Evolutionary conservation across 1,140 invertebrate genomes (phyloP), one percentile per base, ranked within the genome.

Genomic region (Macrotrachela quadricornifera): DNA sequence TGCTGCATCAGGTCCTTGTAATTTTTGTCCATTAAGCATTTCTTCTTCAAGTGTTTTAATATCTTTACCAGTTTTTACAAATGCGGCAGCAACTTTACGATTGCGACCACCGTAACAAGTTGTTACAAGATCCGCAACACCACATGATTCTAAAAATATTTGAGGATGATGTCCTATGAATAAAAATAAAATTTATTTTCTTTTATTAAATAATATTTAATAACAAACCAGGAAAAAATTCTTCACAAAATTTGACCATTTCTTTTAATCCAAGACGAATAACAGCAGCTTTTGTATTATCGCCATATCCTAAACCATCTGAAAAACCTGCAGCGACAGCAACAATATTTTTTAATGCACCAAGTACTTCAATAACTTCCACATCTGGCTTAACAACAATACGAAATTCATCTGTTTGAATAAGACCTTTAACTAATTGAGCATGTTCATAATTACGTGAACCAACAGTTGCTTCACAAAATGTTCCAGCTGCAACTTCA

Each of bases 131-230:
- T 99, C 94, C 51, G 92, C 94, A 12, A 99, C 82, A 40, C 94
- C 94, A 67, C 94, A 99, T 61, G 86, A 92, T 71, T 99, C 92
- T 62, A 99, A 86, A 74, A 97, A 99, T 3, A 91, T 97, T 68
- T 67, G 85, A 81, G 56, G 70, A 30, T 30, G 21, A 30, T 30
- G 21, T 30, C 61, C 30, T 62, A 66, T 68, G 45, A 39, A 18
- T 11, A 30, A 30, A 30, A 30, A 30, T 4, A 8, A 30, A 30
- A 30, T 30, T 30, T 30, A 4, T 8, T 30, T 30, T 8, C 2
- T 30, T 8, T 4, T 30, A 30, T 30, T 30, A 4, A 30, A 10
- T 1, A 21, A 10, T 11, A 10, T 13, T 46, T 47, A 43, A 44
- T 14, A 21, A 18, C 21, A 1, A 30, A 66, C 64, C 61, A 56